Conservation (phyloP, 2,797 vertebrate genomes). For the Tapirus indicus region DNA sequence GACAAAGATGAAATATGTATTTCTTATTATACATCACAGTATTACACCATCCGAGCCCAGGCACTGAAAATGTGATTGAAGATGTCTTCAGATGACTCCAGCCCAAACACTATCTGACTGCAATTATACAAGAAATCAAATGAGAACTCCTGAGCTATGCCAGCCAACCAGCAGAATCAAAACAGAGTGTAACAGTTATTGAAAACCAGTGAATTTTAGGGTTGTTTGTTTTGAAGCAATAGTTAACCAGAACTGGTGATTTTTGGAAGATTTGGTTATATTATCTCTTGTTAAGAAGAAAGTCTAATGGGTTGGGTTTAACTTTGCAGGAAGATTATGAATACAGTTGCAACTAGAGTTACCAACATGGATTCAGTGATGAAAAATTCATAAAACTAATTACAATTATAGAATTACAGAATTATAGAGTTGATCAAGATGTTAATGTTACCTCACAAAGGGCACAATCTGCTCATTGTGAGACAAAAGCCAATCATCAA, state of each 20-base stretch:
- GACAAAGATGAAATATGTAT: neutral
- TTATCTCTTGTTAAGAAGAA: neutral
- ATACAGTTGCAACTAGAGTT: neutral
- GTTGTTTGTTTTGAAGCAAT: neutral
- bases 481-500: no score
- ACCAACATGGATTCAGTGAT: neutral
- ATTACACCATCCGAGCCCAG: neutral
- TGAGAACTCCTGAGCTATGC: neutral
- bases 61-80: neutral
- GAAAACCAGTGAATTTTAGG: neutral
- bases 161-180: neutral
- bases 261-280: neutral
- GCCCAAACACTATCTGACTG: neutral
- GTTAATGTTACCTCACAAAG: no score
- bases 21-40: neutral
- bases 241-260: neutral
- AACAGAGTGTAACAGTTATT: neutral
- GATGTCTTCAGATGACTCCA: neutral
- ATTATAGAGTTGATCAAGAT: neutral
- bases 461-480: no score
- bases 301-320: neutral
- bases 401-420: neutral
- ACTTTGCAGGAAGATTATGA: neutral
- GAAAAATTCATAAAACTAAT: neutral
- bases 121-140: neutral